These are phyloP conservation scores for Nudaria mundana DNA, from an alignment of 2,888 invertebrate species.

Conservation along the genomic window DNA sequence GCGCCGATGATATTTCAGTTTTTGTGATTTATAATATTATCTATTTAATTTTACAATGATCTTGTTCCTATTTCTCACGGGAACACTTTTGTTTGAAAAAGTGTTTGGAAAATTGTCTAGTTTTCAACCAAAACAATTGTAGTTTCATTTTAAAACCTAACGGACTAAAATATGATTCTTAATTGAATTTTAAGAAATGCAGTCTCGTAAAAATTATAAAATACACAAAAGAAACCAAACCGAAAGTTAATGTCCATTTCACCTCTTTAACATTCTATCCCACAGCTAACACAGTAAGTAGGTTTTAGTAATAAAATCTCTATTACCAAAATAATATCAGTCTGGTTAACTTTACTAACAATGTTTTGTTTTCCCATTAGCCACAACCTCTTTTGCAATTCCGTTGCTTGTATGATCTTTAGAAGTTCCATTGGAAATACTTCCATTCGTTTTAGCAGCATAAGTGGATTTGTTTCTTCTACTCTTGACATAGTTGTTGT, in stretches of 20 bases:
- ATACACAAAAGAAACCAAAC: too few species aligned
- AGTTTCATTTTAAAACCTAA: too few species aligned
- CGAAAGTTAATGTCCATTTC: too few species aligned
- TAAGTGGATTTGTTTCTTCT: constrained; percentile 16
- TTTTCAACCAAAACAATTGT: too few species aligned
- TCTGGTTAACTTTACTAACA: constrained; percentile 46
- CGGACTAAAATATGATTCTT: too few species aligned
- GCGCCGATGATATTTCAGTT: too few species aligned
- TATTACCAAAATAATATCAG: constrained; percentile 16
- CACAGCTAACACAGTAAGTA: constrained; percentile 10
- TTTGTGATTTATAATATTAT: too few species aligned
- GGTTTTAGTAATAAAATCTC: neutral
- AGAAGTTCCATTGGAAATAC: neutral
- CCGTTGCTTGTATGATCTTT: constrained; percentile 4
- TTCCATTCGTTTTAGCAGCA: constrained; percentile 1
- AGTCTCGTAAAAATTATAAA: neutral
- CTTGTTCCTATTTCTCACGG: too few species aligned
- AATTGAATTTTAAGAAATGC: neutral
- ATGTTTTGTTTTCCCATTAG: constrained; percentile 51
- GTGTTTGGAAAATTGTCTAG: too few species aligned
- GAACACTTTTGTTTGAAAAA: too few species aligned
- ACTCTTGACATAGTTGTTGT: constrained; percentile 81
- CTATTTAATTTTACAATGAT: too few species aligned
- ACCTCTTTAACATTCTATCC: constrained; percentile 13
- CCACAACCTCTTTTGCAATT: constrained; percentile 18